Evolutionary conservation across 2,113 vertebrate species (phyloP).

Genomic region (human): DNA sequence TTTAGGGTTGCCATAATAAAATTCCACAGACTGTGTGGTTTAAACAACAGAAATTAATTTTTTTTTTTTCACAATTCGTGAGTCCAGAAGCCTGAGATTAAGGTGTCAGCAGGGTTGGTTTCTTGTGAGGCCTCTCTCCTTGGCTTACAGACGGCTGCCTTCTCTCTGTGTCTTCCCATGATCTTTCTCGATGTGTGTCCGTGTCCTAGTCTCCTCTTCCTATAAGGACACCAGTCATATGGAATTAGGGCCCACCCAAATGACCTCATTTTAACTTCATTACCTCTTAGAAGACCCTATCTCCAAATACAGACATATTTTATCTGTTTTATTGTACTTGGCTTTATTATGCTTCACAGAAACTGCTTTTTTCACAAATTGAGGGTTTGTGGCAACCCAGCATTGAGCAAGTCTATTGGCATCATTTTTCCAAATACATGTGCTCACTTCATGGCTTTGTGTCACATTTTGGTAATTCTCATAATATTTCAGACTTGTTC

Average conservation of each 20-base stretch:
- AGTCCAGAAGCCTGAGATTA: background rate
- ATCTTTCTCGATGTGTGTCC: background rate
- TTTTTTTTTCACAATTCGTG: background rate
- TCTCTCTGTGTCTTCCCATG: background rate
- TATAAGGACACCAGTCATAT: background rate
- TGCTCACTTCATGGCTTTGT: background rate
- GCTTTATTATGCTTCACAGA: background rate
- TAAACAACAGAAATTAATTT: background rate
- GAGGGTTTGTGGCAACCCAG: background rate
- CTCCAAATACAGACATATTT: background rate
- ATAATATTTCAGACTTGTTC: background rate
- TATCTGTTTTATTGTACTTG: background rate
- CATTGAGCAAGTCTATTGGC: background rate
- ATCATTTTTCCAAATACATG: background rate
- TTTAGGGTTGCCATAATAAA: background rate
- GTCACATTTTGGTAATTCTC: background rate
- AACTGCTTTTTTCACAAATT: background rate
- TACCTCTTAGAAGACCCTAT: background rate
- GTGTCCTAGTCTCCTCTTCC: background rate
- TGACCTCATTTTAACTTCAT: background rate
- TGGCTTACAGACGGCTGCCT: background rate
- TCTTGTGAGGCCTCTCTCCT: background rate
- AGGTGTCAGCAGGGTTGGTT: background rate
- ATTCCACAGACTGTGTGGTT: background rate
- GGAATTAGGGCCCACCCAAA: background rate